Evolutionary conservation across 1,140 invertebrate genomes (phyloP).

Genomic region (Drosophila orosa): DNA sequence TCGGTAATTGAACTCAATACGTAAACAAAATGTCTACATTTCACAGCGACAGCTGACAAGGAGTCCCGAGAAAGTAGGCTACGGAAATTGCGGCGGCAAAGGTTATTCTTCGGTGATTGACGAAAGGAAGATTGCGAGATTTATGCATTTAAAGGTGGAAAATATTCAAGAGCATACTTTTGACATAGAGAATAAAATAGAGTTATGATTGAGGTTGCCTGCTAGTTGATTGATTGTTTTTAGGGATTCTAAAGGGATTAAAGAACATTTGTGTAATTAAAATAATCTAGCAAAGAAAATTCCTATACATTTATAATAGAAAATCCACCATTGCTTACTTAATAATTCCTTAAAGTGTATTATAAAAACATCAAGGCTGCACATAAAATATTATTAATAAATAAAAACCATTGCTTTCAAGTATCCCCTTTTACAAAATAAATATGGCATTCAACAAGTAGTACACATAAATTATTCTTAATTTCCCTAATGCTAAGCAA

Average conservation of each 20-base stretch:
- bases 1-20: conserved; percentile 72
- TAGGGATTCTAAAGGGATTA: not conserved
- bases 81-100: conserved; percentile 10
- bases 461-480: conserved; percentile 2
- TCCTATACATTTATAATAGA: no score
- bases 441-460: conserved; percentile 1
- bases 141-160: not conserved
- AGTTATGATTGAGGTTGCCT: not conserved
- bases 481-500: not conserved
- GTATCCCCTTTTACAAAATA: not conserved
- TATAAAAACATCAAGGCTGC: not conserved
- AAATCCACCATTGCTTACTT: no score
- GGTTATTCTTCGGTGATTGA: conserved; percentile 4
- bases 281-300: no score
- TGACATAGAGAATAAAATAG: not conserved
- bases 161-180: not conserved
- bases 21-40: conserved; percentile 63
- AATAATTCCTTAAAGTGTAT: no score
- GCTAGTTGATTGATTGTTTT: not conserved
- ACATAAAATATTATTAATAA: not conserved
- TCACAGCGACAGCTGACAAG: conserved; percentile 33
- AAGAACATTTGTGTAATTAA: not conserved
- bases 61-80: conserved; percentile 35
- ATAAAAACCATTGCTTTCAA: not conserved
- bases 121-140: conserved; percentile 1